A percentile compares a stretch with the other conserved stretches of the same genome.
These are phyloP conservation scores for Trissoscelio sp. DNA, from an alignment of 2,888 invertebrate species.

Conservation along the genomic window DNA sequence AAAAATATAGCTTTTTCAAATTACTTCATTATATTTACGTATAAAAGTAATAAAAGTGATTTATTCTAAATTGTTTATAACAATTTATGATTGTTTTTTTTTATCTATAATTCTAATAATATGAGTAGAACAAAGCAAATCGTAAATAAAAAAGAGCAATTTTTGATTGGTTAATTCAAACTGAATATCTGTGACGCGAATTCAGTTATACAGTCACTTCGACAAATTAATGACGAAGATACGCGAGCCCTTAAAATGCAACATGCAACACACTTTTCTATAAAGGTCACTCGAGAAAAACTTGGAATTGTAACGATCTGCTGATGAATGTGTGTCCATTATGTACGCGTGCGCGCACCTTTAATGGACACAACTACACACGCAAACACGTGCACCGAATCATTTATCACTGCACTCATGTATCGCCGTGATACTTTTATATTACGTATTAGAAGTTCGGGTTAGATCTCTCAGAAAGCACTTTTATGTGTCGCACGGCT, in stretches of 20 bases:
- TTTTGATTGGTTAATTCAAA: not conserved
- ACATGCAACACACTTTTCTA: not conserved
- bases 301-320: constrained; percentile 4
- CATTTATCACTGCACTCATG: constrained; percentile 18
- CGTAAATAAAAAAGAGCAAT: not conserved
- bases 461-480: constrained; percentile 7
- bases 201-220: not conserved
- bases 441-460: constrained; percentile 11
- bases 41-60: too few relatives aligned
- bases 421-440: constrained; percentile 6
- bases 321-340: not conserved
- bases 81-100: too few relatives aligned
- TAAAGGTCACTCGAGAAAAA: not conserved
- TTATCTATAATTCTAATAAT: too few relatives aligned
- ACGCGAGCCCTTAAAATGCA: not conserved
- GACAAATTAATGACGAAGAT: not conserved
- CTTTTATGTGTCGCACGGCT: not conserved
- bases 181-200: not conserved
- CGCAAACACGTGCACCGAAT: not conserved
- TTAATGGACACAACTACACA: constrained; percentile 3
- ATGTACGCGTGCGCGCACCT: not conserved
- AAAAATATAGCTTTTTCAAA: too few relatives aligned
- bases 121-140: not conserved
- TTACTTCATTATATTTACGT: too few relatives aligned
- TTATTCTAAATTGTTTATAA: too few relatives aligned